Conservation (phyloP, 2,113 vertebrate genomes). For the Grammomys surdaster region DNA sequence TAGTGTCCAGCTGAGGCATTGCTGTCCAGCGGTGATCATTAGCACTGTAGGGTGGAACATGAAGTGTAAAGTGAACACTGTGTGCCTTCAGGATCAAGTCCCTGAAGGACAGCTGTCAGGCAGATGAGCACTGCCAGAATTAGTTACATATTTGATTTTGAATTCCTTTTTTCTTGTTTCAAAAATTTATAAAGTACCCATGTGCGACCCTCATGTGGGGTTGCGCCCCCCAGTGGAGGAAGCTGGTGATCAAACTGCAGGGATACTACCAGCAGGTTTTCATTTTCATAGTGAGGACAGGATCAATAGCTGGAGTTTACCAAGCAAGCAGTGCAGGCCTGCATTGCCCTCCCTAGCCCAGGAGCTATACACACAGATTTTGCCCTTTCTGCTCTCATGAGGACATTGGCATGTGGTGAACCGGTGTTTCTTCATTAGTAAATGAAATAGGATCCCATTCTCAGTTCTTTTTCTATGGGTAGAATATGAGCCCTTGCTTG, state of each 20-base stretch:
- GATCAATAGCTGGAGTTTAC: background rate
- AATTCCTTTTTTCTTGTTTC: background rate
- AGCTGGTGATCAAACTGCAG: too few species aligned
- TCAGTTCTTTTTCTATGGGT: background rate
- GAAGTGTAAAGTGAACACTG: background rate
- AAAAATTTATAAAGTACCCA: too few species aligned
- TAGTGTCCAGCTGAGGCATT: background rate
- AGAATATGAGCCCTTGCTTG: background rate
- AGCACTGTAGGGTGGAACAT: fast-evolving
- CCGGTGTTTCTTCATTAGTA: slow-evolving; percentile 11
- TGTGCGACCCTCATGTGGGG: too few species aligned
- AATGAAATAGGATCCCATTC: background rate
- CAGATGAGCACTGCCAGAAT: background rate
- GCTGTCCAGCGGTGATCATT: fast-evolving
- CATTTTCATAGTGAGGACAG: background rate
- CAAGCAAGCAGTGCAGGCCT: background rate
- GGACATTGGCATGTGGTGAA: background rate
- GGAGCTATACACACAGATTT: background rate
- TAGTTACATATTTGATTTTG: background rate
- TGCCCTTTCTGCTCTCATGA: background rate
- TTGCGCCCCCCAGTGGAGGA: too few species aligned
- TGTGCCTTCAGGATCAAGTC: background rate
- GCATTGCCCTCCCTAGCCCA: background rate
- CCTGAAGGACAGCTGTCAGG: background rate
- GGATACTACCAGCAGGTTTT: background rate